Evolutionary conservation across 2,797 vertebrate genomes (phyloP).

Genomic region (Amblyopsis hoosieri): DNA sequence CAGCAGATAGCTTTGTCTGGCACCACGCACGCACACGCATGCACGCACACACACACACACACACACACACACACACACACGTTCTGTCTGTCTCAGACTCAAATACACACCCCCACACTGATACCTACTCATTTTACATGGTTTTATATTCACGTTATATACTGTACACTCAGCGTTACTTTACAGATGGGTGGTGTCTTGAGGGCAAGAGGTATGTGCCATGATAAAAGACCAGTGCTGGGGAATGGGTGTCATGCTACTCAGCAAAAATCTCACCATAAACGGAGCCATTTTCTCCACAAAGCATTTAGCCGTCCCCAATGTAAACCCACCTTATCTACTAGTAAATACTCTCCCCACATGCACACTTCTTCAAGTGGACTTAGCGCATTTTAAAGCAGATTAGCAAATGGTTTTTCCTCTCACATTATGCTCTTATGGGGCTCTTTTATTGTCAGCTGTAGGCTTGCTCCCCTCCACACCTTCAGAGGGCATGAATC

Average conservation of each 20-base stretch:
- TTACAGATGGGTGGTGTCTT: constrained; percentile 12
- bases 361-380: constrained; percentile 9
- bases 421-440: constrained; percentile 27
- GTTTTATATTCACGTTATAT: constrained; percentile 22
- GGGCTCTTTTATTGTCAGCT: constrained; percentile 41
- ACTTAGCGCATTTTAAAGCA: constrained; percentile 31
- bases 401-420: constrained; percentile 41
- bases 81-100: neutral
- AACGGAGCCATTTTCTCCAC: constrained; percentile 32
- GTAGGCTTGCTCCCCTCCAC: constrained; percentile 43
- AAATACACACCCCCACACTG: neutral
- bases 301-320: constrained; percentile 30
- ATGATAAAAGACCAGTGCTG: constrained; percentile 33
- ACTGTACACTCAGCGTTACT: constrained; percentile 2
- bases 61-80: constrained; percentile 10
- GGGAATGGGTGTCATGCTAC: constrained; percentile 34
- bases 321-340: constrained; percentile 37
- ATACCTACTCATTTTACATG: constrained; percentile 34
- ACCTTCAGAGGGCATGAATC: constrained; percentile 57
- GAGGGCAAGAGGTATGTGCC: constrained; percentile 28
- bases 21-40: constrained; percentile 7
- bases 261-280: constrained; percentile 39
- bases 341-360: constrained; percentile 11
- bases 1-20: constrained; percentile 46
- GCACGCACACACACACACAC: constrained; percentile 23